Evolutionary conservation across 2,888 invertebrate species (phyloP), one percentile per base, ranked within the genome.

Genomic region (Cataglyphis rosenhaueri): DNA sequence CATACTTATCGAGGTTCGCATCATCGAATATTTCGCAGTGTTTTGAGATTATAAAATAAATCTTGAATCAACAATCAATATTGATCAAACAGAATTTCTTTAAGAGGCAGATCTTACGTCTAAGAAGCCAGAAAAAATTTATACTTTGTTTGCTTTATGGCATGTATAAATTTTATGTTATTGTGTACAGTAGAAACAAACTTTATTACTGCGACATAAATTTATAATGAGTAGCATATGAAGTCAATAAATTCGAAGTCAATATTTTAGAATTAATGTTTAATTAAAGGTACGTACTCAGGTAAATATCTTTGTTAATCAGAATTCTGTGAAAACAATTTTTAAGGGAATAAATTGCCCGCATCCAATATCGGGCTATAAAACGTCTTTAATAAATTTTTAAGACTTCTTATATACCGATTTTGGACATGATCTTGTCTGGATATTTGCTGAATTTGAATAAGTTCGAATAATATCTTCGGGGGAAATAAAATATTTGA

Each of bases 181-280:
- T 44, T 71, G 59, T 78, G 44, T 44, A 59, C 57, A 32, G 12
- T 8, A n/a, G 48, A 35, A 44, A 4, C 71, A 59, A 71, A 71
- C 59, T 70, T 78, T 78, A 78, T 78, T 71, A 78, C 57, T 44
- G 59, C 44, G 78, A 78, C 70, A 71, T 71, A 70, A 70, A 78
- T 78, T 9, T 78, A 18, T 66, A 76, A 76, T 78, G n/a, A 70
- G 12, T 8, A 25, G 32, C 0, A 2, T 44, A 44, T 70, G 59
- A 71, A 59, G 44, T 57, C 21, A 70, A 21, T 32, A 57, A 57
- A 70, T 18, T 21, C 9, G 5, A n/a, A 18, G 3, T 6, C 25
- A 12, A 15, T 32, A 10, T 57, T 21, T 41, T 44, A 32, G 15
- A 57, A 41, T 32, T 41, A n/a, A 57, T 25, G 3, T 35, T 18